Conservation (phyloP, 2,113 vertebrate species). For the Tachysurus vachellii region DNA sequence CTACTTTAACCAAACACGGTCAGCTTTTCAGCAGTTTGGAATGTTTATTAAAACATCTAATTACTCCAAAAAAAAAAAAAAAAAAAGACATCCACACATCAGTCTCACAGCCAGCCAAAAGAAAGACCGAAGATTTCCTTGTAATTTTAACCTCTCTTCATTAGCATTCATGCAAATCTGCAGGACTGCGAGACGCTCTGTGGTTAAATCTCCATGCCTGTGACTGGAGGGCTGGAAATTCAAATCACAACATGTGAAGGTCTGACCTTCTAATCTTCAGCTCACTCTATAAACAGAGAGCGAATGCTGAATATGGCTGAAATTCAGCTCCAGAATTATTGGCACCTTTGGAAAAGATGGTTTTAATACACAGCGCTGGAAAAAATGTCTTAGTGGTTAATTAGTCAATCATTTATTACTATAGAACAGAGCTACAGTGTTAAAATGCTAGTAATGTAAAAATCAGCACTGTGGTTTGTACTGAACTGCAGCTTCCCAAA, state of each 20-base stretch:
- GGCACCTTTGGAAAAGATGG: background rate
- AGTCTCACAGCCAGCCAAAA: background rate
- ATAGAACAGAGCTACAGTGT: too few relatives aligned
- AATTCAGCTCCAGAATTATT: background rate
- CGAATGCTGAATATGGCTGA: background rate
- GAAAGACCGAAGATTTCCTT: background rate
- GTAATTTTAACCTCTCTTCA: background rate
- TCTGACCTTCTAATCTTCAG: background rate
- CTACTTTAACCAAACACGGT: background rate
- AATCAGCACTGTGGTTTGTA: too few relatives aligned
- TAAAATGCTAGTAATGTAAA: too few relatives aligned
- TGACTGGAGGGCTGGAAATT: background rate
- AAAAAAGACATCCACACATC: background rate
- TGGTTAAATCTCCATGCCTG: background rate
- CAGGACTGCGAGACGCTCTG: background rate
- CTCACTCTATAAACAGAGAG: background rate
- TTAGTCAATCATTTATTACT: background rate
- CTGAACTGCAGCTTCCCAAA: too few relatives aligned
- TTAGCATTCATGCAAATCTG: background rate
- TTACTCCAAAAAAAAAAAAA: too few relatives aligned
- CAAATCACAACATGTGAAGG: background rate
- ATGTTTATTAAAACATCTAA: background rate
- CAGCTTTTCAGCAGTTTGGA: background rate
- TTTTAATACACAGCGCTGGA: background rate
- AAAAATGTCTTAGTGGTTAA: background rate